Percentiles rank a stretch among this genome's conserved stretches.
phyloP scores from a whole-genome alignment of 2,888 invertebrate genomes.

The Caenorhabditis sinica region DNA sequence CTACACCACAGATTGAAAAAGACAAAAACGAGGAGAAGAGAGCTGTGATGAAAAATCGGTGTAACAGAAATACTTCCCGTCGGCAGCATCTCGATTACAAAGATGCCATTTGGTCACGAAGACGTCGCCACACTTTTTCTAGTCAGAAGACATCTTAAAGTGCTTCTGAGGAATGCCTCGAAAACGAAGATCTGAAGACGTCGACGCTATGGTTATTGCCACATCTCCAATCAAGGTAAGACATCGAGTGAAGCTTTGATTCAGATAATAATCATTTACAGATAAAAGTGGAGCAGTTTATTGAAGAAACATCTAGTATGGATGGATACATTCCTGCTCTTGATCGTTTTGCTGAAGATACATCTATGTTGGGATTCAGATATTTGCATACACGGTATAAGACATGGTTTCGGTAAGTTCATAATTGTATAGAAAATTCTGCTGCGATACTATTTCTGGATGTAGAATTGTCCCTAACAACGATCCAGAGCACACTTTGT shows the following conservation, averaged over 20 bases:
- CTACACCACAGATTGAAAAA: constrained; percentile 50
- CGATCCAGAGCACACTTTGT: neutral
- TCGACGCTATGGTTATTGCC: constrained; percentile 57
- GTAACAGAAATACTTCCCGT: constrained; percentile 66
- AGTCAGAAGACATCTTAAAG: constrained; percentile 17
- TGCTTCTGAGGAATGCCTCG: constrained; percentile 65
- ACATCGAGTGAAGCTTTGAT: neutral
- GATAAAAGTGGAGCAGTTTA: constrained; percentile 62
- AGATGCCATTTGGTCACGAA: constrained; percentile 62
- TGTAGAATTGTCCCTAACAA: neutral
- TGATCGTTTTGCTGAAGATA: constrained; percentile 79
- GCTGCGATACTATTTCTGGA: neutral
- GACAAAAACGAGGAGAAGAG: constrained; percentile 23
- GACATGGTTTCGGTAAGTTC: constrained; percentile 76
- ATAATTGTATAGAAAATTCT: no score
- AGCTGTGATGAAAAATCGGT: constrained; percentile 62
- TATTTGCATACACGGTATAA: constrained; percentile 80
- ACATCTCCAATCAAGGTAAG: constrained; percentile 64
- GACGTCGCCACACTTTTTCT: constrained; percentile 40
- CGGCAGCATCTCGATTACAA: constrained; percentile 60
- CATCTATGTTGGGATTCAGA: constrained; percentile 79
- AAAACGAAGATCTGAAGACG: constrained; percentile 66
- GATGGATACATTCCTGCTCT: constrained; percentile 59
- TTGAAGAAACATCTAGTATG: constrained; percentile 50
- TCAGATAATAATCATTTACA: constrained; percentile 1